Base-by-base conservation (phyloP, 1,140 invertebrate genomes). In the Harlomillsia oculata region DNA sequence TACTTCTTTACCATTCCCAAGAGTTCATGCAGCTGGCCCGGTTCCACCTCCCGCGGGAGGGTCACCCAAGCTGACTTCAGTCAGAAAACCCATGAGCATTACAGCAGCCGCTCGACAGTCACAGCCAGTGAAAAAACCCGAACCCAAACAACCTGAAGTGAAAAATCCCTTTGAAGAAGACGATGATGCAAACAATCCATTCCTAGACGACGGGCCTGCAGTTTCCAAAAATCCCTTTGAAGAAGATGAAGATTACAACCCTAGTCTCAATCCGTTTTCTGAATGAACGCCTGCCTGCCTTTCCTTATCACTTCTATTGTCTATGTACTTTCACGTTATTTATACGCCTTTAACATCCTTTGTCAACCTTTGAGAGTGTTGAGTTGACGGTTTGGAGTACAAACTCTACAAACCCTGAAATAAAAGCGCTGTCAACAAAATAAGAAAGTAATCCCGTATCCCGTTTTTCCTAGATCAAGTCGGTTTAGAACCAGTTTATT, bases 141-240 rank as follows among this genome's bases (percentile, higher is more conserved):
- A 30, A 20, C 6, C 16, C 5, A 48, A 48, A 13, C 23, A 23
- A 13, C 16, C 16, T 18, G 8, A 2, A 9, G 9, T 30, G 13
- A 53, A 41, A 18, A 65, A 65, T 56, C 64, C 64, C 6, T 65
- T 65, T 41, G 64, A 65, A 56, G 63, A 65, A 18, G 58, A 58
- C 2, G 63, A 56, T 37, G 51, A 59, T 40, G 26, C 41, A 36
- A 53, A 49, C 13, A 62, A 62, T 60, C 64, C 64, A 21, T 62
- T 65, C 21, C 14, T 44, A 26, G 51, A 56, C 25, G 34, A 23
- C 9, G 16, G 5, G 14, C 32, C 59, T 11, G 11, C 11, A 21
- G n/a, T 40, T 32, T 37, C 60, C 16, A 62, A 60, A 51, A 65
- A 65, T 58, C 64, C 64, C 34, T 65, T 65, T 60, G 64, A 65